A percentile compares a stretch with the other conserved stretches of the same genome.
These are phyloP conservation scores for Hylia prasina DNA, from an alignment of 2,113 vertebrate species.

Conservation along the genomic window DNA sequence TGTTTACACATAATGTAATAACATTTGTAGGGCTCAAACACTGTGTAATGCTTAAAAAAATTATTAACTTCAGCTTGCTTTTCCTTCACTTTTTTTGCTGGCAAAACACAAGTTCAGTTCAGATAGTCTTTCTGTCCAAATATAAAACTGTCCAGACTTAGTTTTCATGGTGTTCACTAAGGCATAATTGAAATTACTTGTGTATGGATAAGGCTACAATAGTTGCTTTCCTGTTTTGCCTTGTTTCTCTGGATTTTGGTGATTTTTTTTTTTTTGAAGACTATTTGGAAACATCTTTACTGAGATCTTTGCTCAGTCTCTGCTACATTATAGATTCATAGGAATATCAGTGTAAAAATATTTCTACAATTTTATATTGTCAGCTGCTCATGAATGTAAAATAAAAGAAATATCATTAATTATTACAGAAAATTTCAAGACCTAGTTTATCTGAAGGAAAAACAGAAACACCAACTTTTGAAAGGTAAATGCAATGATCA, in stretches of 20 bases:
- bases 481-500: constrained; percentile 61
- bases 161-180: neutral
- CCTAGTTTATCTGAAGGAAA: constrained; percentile 43
- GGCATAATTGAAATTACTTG: neutral
- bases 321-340: neutral
- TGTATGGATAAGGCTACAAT: neutral
- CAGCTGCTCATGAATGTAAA: constrained; percentile 15
- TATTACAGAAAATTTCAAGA: constrained; percentile 62
- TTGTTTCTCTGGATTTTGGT: neutral
- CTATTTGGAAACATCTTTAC: neutral
- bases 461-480: constrained; percentile 38
- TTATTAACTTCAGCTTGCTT: neutral
- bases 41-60: neutral
- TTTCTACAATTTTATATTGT: neutral
- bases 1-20: neutral
- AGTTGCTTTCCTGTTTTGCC: neutral
- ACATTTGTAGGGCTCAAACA: neutral
- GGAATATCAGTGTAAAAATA: neutral
- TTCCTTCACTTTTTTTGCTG: neutral
- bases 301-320: neutral
- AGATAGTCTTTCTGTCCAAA: neutral
- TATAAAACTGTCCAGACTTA: neutral
- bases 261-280: neutral
- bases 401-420: constrained; percentile 34
- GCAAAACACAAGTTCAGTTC: neutral